Base-by-base conservation (phyloP, 2,888 invertebrate species). In the Crepidodera aurea region DNA sequence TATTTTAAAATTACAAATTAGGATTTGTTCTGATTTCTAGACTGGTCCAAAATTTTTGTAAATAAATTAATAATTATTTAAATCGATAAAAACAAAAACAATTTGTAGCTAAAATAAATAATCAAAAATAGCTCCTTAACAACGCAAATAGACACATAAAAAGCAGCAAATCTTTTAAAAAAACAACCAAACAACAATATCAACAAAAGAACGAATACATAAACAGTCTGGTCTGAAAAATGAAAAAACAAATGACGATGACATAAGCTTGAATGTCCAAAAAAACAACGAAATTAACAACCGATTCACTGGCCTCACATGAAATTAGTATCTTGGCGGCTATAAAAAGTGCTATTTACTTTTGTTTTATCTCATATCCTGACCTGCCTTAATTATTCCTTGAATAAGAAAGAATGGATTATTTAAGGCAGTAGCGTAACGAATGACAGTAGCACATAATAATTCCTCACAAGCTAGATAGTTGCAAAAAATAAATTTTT, bases 381-480 rank as follows among this genome's bases (percentile, higher is more conserved):
- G 69, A 69, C 69, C 69, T 69, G 56, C 67, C 69, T 59, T 65
- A 69, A 67, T 66, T 68, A 61, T 62, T 55, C 59, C 40, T 65
- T 60, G 55, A 61, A 66, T 66, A 60, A 64, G 68, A 55, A 37
- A 5, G 5, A 60, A 57, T 29, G n/a, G n/a, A n/a, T 60, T 40
- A 50, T 42, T 44, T 2, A 37, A 32, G 7, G 37, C 51, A 59
- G 50, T 51, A 48, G 60, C 60, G 60, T 48, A 48, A 12, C 57
- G 12, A 18, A 6, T 32, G 18, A 19, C n/a, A n/a, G n/a, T n/a
- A n/a, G n/a, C n/a, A n/a, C n/a, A n/a, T n/a, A n/a, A n/a, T n/a
- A n/a, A n/a, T n/a, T n/a, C n/a, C n/a, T n/a, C n/a, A n/a, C n/a
- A n/a, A n/a, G n/a, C n/a, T n/a, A n/a, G n/a, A n/a, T n/a, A n/a